Conservation (phyloP, 1,140 invertebrate species). For the Brachionus plicatilis region DNA sequence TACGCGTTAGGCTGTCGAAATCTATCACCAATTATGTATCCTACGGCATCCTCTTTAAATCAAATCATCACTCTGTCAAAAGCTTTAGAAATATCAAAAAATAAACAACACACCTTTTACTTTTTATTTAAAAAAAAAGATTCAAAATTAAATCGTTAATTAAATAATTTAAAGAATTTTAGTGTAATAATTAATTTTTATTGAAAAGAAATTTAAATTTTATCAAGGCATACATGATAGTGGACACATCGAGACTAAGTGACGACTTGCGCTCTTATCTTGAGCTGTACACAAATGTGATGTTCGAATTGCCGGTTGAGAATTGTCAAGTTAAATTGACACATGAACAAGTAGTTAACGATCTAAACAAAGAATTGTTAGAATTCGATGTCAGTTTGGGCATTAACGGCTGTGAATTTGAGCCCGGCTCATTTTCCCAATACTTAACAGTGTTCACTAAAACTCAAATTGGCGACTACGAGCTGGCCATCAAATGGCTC, state of each 20-base stretch:
- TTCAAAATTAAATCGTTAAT: no score
- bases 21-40: no score
- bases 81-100: no score
- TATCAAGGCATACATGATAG: constrained; percentile 54
- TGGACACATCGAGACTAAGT: constrained; percentile 67
- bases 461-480: constrained; percentile 61
- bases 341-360: constrained; percentile 66
- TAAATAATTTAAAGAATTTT: no score
- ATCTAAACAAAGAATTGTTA: constrained; percentile 69
- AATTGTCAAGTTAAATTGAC: constrained; percentile 59
- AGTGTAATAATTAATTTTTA: no score
- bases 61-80: no score
- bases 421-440: constrained; percentile 13
- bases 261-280: constrained; percentile 65
- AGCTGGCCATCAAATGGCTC: constrained; percentile 69
- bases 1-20: no score
- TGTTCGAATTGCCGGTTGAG: constrained; percentile 61
- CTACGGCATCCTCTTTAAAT: no score
- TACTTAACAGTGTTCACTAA: constrained; percentile 23
- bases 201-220: background rate
- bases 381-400: constrained; percentile 62
- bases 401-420: constrained; percentile 52
- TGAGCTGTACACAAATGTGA: constrained; percentile 65
- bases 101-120: no score
- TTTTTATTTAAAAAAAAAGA: no score